Evolutionary conservation across 2,888 invertebrate genomes (phyloP), one percentile per base, ranked within the genome.

Genomic region (Macropis europaea): DNA sequence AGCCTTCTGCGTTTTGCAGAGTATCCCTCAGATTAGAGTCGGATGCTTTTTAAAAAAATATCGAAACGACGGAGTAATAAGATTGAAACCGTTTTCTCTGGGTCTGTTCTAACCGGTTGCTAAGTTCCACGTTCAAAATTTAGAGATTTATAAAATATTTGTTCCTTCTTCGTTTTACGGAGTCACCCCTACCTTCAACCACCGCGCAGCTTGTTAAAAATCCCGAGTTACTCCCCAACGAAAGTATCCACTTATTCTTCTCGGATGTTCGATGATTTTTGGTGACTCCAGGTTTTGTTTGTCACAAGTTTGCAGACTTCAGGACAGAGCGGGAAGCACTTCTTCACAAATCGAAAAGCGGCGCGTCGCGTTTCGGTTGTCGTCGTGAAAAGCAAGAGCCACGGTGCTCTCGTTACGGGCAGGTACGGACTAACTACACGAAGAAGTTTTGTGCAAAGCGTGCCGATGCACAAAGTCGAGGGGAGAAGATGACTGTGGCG

Each of bases 401-500:
- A 17, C 17, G 38, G 22, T 60, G 69, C 67, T 73, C 83, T 81
- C 72, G 83, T 82, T 81, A 82, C 83, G 73, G 68, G 60, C 64
- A 77, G 52, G 66, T 56, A 82, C 81, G 68, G 67, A 80, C 80
- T 79, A 68, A 81, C 67, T 76, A 69, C 61, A 59, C 73, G 74
- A 77, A 82, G 79, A 78, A 75, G 79, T 76, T 78, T 74, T 76
- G 71, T 71, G 73, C 73, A 73, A 79, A 79, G 76, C 76, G 75
- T 72, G 67, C 80, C 40, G 62, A 64, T 76, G 71, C 75, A 75
- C 77, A 77, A 79, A 77, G 67, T 72, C 74, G 76, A 74, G 82
- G 83, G 81, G 66, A 82, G 77, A 81, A 77, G 77, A 77, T 78
- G 80, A 80, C 54, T 74, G 57, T 71, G 71, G 74, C 60, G 73